phyloP scores from a whole-genome alignment of 2,113 vertebrate species.

The Rhombomys opimus region DNA sequence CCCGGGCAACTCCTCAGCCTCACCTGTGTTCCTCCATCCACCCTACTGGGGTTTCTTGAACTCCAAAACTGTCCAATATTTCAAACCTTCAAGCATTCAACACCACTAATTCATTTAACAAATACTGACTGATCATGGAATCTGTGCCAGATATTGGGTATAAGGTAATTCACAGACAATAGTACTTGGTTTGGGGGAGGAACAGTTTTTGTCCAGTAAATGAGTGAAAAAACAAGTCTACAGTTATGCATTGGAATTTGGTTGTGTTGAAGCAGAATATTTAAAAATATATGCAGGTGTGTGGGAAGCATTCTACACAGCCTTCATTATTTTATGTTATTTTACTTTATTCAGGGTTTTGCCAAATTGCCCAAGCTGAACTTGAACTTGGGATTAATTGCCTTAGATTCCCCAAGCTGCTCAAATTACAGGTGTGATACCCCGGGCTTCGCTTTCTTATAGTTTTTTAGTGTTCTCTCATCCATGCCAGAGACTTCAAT shows the following conservation, averaged over 20 bases:
- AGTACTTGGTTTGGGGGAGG: neutral
- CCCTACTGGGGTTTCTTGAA: neutral
- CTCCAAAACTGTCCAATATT: neutral
- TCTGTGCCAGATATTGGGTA: neutral
- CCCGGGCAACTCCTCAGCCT: neutral
- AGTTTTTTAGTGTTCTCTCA: neutral
- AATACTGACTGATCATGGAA: neutral
- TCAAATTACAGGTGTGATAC: neutral
- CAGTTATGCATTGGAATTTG: neutral
- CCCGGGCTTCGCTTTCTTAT: neutral
- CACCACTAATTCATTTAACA: neutral
- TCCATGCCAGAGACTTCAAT: neutral
- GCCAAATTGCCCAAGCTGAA: neutral
- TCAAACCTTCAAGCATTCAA: neutral
- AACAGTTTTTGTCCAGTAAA: neutral
- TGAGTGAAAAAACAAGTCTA: neutral
- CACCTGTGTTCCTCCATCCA: neutral
- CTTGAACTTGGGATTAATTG: neutral
- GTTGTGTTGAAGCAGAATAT: neutral
- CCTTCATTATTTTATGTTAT: neutral
- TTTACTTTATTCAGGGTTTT: neutral
- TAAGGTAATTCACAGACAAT: neutral
- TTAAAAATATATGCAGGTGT: neutral
- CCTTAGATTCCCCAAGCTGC: neutral
- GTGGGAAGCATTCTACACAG: neutral